Base-by-base conservation (phyloP, 1,140 invertebrate species). In the Cotesia vestalis region DNA sequence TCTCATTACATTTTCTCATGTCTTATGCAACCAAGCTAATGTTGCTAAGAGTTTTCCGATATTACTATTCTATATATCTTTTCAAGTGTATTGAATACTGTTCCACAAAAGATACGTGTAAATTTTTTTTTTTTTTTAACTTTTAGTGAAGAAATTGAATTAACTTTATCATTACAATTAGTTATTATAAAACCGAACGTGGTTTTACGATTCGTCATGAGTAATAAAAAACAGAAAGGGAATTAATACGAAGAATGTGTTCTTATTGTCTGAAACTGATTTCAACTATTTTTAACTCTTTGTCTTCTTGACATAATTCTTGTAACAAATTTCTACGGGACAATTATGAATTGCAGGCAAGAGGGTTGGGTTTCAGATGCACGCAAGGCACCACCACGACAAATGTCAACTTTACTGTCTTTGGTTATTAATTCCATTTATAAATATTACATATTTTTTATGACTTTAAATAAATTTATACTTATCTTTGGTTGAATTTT, bases 371-470 rank as follows among this genome's bases (percentile, higher is more conserved):
- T 63, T 70, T 69, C 14, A 57, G 67, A 71, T 64, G 79, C 83
- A 85, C 83, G 83, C 83, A 82, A 85, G 83, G 83, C 76, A 85
- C 80, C 73, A 76, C 83, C 83, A 85, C 78, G 83, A 83, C 83
- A 82, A 81, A 83, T 76, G 82, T 85, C 83, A 84, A 76, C 72
- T 70, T 67, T 69, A 69, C 75, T 77, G 77, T 75, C 76, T 77
- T 76, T 46, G 61, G 72, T 78, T 79, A 81, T 81, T 83, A 81
- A 79, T 81, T 78, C 80, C 77, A 71, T 78, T 78, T 71, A 70
- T 71, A 27, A 64, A 17, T n/a, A 60, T 36, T 8, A 36, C 57
- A 52, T 27, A 61, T 8, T 38, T 34, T 55, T 67, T 12, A 11
- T 46, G 40, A 46, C 40, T 46, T 11, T 0, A 46, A 46, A 11